A percentile compares a stretch with the other conserved stretches of the same genome.
Evolutionary conservation across 2,113 vertebrate species (phyloP).

Genomic region (Petromus typicus): DNA sequence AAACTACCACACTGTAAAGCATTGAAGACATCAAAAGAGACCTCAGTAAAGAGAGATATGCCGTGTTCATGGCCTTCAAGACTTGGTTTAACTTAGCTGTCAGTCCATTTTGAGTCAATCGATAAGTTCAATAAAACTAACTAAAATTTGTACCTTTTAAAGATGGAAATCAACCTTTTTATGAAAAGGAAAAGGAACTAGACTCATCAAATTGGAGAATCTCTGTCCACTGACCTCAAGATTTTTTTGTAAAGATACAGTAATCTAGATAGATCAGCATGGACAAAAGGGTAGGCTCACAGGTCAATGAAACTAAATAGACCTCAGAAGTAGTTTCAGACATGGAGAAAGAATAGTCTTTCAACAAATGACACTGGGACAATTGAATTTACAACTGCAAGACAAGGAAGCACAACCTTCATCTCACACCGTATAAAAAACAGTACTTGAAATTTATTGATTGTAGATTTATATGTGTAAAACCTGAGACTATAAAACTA

Average conservation of each 20-base stretch:
- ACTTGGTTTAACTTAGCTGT: background rate
- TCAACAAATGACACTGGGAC: background rate
- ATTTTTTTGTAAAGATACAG: background rate
- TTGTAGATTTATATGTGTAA: background rate
- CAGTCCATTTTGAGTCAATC: background rate
- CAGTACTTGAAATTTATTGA: background rate
- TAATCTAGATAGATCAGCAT: background rate
- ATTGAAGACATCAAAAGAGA: background rate
- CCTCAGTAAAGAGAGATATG: background rate
- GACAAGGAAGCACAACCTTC: background rate
- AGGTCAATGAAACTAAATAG: background rate
- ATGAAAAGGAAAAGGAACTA: background rate
- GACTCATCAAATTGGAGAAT: background rate
- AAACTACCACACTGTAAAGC: background rate
- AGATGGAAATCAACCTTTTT: background rate
- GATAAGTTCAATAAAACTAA: background rate
- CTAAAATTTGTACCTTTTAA: background rate
- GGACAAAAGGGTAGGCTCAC: background rate
- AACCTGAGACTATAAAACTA: background rate
- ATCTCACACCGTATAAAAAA: background rate
- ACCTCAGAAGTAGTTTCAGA: background rate
- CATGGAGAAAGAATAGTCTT: too few species aligned
- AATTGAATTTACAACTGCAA: background rate
- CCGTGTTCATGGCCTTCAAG: background rate
- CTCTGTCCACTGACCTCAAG: background rate